Base-by-base conservation (phyloP, 2,797 vertebrate species). In the Scolopax rusticola region DNA sequence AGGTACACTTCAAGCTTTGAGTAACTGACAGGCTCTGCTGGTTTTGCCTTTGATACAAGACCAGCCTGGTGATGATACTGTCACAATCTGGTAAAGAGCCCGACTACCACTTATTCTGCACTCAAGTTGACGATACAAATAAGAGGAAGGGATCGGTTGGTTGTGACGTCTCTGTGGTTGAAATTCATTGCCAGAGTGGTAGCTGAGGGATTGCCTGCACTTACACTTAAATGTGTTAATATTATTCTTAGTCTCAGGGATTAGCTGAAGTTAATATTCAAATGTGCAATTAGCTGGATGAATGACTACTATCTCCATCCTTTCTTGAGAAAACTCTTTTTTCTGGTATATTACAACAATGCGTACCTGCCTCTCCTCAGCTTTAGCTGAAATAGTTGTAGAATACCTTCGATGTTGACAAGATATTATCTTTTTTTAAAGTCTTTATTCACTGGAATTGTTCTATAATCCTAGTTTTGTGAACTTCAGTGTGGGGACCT, bases 21-120 rank as follows among this genome's bases (percentile, higher is more conserved):
- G 21, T 6, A 8, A 8, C 23, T 48, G 82, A 9, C 6, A 23
- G 63, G 63, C 40, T 25, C 36, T 57, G 80, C 54, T 59, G 25
- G 25, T 18, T 50, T 17, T 65, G 70, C 45, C 53, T 47, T 56
- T 32, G 45, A 7, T 20, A 36, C 6, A 25, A 59, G 45, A 9
- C 51, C 30, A 56, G 51, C 60, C 60, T 63, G 24, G 20, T 57
- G 17, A 2, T 8, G 30, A 8, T 9, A 50, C 7, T 27, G 56
- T 9, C 32, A 2, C 53, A 36, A 9, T 8, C 57, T 32, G 75
- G 28, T 27, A 8, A 25, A 17, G 47, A 33, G 6, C 12, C 12
- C 1, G 2, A 5, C 30, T 24, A 0, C 24, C 5, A 3, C 53
- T 32, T 45, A 2, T 3, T 61, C 71, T 11, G 8, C 7, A 2